Evolutionary conservation across 1,140 invertebrate genomes (phyloP), one percentile per base, ranked within the genome.

Genomic region (Drosophila simulans): DNA sequence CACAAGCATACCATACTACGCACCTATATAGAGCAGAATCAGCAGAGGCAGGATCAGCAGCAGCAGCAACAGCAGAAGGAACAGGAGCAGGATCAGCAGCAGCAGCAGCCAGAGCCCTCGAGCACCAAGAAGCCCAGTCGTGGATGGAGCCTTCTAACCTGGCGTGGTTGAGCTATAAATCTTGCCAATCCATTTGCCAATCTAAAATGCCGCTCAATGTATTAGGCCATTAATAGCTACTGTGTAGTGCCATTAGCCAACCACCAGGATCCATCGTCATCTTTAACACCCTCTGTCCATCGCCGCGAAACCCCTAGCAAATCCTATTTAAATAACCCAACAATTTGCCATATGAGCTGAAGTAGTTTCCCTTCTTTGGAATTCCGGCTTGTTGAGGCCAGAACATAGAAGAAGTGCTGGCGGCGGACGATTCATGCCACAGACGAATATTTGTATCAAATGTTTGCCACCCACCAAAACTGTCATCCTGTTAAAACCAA

Each of bases 141-240:
- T 43, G 90, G 90, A 43, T 92, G 90, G 90, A 92, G 91, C 54
- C 60, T 92, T 10, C 54, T 91, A 55, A 90, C 88, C 35, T 92
- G 91, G 91, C 90, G 91, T 31, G 91, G 91, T 45, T 91, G 56
- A 27, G n/a, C 2, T 1, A 5, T 11, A 17, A 0, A 5, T 17
- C 27, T 34, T 11, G 5, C 35, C 48, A n/a, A 13, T 12, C 27
- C 46, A 54, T 45, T 59, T 39, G 54, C 58, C 60, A 40, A 57
- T 59, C 37, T 46, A 42, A 57, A 58, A 74, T 80, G 84, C 84
- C 84, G 80, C 85, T 71, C 77, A 90, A 89, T 90, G 84, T 89
- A 89, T 89, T 89, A 89, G 84, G 85, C 81, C 84, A 84, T 88
- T 89, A 89, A 79, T 90, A 82, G 85, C 85, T 90, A 90, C 85